Base-by-base conservation (phyloP, 2,113 vertebrate species). In the Urocitellus parryii region DNA sequence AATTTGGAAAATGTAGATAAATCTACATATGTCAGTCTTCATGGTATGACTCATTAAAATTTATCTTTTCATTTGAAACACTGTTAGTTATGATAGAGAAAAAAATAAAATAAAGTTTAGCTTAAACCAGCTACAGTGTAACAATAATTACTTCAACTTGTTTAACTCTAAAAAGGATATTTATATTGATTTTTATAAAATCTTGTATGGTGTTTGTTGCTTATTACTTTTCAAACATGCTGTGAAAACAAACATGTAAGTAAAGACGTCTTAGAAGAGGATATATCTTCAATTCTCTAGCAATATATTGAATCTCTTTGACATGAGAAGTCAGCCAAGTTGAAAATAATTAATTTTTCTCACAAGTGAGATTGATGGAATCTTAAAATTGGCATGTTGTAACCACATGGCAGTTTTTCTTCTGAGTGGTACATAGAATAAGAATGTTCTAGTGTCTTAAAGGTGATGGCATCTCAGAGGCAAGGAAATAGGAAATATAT, bases 311-410 rank as follows among this genome's bases (percentile, higher is more conserved):
- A 84, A 17, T 93, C 81, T 65, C 68, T 91, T 37, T 42, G 7
- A 65, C 53, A 45, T 70, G 37, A 73, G 96, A 96, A 95, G 29
- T 90, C 90, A 91, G 48, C 74, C 37, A 91, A n/a, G 56, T 91
- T 74, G 78, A 91, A 76, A 92, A 61, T 90, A 93, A 34, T 79
- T n/a, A n/a, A 34, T 79, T 97, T 96, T 95, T 94, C 91, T 29
- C 8, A 42, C 45, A 27, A 79, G 39, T 76, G 37, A 91, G 39
- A 53, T 87, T 32, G 56, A 70, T 74, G 18, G 4, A 92, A 65
- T 86, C 45, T 91, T 96, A 88, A 94, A 85, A 89, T 77, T 85
- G 82, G 37, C 58, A 32, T 79, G 67, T 56, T 51, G 17, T 58
- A 58, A 22, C 56, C 56, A 58, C 56, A 8, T 80, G 90, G 45